These are phyloP conservation scores for Collichthys lucidus DNA, from an alignment of 2,113 vertebrate genomes.

Conservation along the genomic window DNA sequence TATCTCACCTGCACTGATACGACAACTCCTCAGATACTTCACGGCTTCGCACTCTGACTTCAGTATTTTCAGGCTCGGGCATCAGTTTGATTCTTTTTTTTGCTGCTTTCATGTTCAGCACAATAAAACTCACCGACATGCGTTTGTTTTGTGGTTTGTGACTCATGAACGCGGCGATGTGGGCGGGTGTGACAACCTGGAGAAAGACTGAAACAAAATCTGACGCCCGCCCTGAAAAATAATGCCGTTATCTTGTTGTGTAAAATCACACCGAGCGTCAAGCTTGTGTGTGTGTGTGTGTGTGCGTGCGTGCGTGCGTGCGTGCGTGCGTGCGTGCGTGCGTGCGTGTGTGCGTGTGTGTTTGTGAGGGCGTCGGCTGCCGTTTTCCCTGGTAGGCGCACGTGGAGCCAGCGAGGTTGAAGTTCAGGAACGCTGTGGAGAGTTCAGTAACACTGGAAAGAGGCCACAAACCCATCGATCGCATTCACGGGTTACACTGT, in stretches of 20 bases:
- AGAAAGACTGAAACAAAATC: background rate
- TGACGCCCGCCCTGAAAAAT: background rate
- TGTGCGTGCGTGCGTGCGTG: background rate
- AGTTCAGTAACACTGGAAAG: slow-evolving; percentile 8
- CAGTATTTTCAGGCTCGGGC: background rate
- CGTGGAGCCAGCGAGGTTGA: slow-evolving; percentile 30
- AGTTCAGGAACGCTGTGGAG: slow-evolving; percentile 41
- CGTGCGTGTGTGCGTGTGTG: background rate
- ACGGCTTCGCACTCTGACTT: background rate
- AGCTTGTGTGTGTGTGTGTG: background rate
- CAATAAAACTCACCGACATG: too few relatives aligned
- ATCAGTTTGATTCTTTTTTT: too few relatives aligned
- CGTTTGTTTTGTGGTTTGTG: background rate
- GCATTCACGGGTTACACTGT: background rate
- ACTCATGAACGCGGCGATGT: background rate
- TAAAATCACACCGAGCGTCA: background rate
- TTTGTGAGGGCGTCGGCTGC: slow-evolving; percentile 34
- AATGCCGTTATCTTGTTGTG: background rate
- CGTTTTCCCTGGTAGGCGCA: background rate
- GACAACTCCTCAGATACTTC: background rate
- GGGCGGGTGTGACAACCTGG: background rate
- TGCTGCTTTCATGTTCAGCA: too few relatives aligned
- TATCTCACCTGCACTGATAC: background rate
- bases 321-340: background rate
- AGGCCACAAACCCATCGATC: slow-evolving; percentile 3